Percentiles rank a stretch among this genome's conserved stretches.
phyloP scores from a whole-genome alignment of 2,113 vertebrate species.

The Carassius carassius region DNA sequence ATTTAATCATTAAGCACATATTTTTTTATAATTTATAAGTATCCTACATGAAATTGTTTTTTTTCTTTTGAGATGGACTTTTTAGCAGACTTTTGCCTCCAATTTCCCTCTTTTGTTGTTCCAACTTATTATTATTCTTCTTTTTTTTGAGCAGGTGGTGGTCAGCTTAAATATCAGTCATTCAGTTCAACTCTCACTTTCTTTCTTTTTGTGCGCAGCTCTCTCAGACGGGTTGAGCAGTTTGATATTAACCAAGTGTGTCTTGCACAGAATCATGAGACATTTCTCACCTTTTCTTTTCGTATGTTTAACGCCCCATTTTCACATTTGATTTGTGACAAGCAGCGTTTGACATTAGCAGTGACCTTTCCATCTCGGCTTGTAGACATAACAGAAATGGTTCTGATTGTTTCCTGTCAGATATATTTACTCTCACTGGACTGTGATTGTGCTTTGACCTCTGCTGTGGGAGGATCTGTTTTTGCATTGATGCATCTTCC shows the following conservation, averaged over 20 bases:
- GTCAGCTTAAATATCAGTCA: slow-evolving; percentile 1
- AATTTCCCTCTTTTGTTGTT: background rate
- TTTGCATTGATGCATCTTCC: background rate
- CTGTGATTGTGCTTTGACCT: slow-evolving; percentile 25
- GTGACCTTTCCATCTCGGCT: slow-evolving; percentile 4
- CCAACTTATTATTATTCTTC: background rate
- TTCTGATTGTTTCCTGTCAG: slow-evolving; percentile 25
- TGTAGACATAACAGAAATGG: slow-evolving; percentile 11
- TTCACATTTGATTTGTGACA: background rate
- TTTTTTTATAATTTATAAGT: background rate
- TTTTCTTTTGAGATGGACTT: background rate
- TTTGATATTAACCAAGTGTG: background rate
- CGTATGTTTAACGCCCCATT: background rate
- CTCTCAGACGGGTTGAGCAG: background rate
- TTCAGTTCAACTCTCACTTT: background rate
- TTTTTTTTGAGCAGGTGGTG: background rate
- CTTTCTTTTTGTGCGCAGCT: background rate
- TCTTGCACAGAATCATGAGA: background rate
- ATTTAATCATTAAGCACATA: background rate
- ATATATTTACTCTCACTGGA: slow-evolving; percentile 17
- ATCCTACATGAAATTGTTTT: background rate
- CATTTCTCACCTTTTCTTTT: slow-evolving; percentile 8
- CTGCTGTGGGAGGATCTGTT: background rate
- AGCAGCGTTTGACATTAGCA: slow-evolving; percentile 1
- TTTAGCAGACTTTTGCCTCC: background rate